Conservation (phyloP, 35 echinoderm and acorn worm species). For the Ptychodera flava region DNA sequence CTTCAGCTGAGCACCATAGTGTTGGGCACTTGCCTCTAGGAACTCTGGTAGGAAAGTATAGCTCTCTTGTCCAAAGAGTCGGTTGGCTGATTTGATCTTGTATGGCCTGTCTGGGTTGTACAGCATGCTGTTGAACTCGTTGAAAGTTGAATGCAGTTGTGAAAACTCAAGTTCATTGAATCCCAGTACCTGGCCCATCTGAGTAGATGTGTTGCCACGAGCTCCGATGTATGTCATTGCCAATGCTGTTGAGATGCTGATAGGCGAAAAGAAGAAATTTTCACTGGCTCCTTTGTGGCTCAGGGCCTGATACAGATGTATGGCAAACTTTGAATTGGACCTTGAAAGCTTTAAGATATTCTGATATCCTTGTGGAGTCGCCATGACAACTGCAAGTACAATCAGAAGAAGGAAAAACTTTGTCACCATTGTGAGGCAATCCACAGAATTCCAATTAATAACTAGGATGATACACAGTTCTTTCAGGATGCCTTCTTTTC, state of each 20-base stretch:
- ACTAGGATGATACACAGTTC: too few relatives aligned
- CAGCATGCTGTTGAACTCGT: neutral
- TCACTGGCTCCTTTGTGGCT: neutral
- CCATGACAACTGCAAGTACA: too few relatives aligned
- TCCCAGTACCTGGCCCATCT: neutral
- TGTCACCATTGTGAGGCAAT: too few relatives aligned
- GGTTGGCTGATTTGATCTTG: conserved; percentile 47
- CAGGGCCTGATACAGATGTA: neutral
- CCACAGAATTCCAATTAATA: too few relatives aligned
- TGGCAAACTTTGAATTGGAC: neutral
- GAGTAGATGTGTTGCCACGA: neutral
- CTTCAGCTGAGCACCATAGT: conserved; percentile 40
- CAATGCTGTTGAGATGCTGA: neutral
- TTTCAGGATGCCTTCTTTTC: too few relatives aligned
- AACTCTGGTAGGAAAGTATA: conserved; percentile 40
- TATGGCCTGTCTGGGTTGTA: neutral
- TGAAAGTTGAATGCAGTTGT: neutral
- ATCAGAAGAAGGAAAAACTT: too few relatives aligned
- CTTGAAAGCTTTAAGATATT: neutral
- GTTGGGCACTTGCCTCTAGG: neutral
- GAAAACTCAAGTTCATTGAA: neutral
- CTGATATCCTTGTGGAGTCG: too few relatives aligned
- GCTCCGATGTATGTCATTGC: neutral
- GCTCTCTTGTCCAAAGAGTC: conserved; percentile 33
- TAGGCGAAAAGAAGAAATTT: neutral